Evolutionary conservation across 2,888 invertebrate genomes (phyloP).

Genomic region (Idaea dimidiata): DNA sequence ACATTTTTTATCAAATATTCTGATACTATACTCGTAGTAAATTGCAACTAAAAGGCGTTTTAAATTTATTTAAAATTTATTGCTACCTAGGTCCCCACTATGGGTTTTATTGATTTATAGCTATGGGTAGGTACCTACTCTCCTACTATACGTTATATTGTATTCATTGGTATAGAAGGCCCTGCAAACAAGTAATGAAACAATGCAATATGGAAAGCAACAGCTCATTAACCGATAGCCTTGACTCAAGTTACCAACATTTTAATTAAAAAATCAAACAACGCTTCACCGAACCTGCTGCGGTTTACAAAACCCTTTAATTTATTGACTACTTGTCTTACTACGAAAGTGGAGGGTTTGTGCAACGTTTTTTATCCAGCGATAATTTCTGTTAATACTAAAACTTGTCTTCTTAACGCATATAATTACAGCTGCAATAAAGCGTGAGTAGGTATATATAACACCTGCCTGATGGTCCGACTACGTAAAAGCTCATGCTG

Average conservation of each 20-base stretch:
- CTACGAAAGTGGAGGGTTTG: slow-evolving; percentile 11
- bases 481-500: no score
- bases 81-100: no score
- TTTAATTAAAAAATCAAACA: slow-evolving; percentile 72
- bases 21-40: no score
- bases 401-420: not conserved
- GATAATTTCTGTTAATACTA: not conserved
- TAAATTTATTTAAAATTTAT: no score
- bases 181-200: slow-evolving; percentile 21
- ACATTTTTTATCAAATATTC: no score
- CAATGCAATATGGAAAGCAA: slow-evolving; percentile 51
- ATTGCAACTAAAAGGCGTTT: no score
- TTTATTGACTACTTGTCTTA: slow-evolving; percentile 32
- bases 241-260: slow-evolving; percentile 61
- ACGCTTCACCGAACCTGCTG: slow-evolving; percentile 63
- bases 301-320: slow-evolving; percentile 69
- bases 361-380: not conserved
- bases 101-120: no score
- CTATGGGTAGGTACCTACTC: no score
- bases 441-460: no score
- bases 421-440: no score
- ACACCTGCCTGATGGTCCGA: no score
- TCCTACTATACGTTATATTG: not conserved
- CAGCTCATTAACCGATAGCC: slow-evolving; percentile 68
- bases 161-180: not conserved